Base-by-base conservation (phyloP, 2,888 invertebrate genomes). In the Prenolepis imparis region DNA sequence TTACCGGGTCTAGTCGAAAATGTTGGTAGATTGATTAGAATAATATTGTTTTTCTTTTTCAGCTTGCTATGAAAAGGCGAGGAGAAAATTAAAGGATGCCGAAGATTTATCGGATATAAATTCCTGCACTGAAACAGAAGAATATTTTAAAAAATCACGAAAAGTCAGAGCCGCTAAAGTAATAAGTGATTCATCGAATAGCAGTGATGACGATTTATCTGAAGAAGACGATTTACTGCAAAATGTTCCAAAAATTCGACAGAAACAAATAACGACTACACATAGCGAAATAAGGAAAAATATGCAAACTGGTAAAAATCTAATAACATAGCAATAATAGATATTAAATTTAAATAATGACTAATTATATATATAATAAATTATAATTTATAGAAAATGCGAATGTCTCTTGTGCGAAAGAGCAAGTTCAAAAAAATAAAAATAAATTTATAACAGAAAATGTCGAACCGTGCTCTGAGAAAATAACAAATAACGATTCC, bases 101-200 rank as follows among this genome's bases (percentile, higher is more conserved):
- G 41, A 41, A 41, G 41, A 41, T 2, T 41, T 41, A 41, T 41
- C 12, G 1, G 68, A 70, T 8, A 4, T 70, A 5, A 68, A 52
- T 36, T 36, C 15, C 4, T 11, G 52, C n/a, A 32, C 68, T 3
- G 52, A 68, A 15, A 32, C 1, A 36, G 12, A 32, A 6, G 36
- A 70, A 3, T 12, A 15, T 6, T 36, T 15, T 1, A 55, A 70
- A 70, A 70, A 70, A 15, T 55, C 52, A 11, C 8, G 48, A n/a
- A 67, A 67, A 67, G 0, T 48, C 3, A 67, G 67, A 48, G 48
- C 48, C 4, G 67, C 68, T 36, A 70, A 70, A 70, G 18, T 36
- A 6, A 61, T 36, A 0, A 41, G 41, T 15, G 61, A 61, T 0
- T 18, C 32, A 32, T 61, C 36, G 28, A 59, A 41, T 12, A 41